phyloP scores from a whole-genome alignment of 2,888 invertebrate species.

The Podabrus alpinus region DNA sequence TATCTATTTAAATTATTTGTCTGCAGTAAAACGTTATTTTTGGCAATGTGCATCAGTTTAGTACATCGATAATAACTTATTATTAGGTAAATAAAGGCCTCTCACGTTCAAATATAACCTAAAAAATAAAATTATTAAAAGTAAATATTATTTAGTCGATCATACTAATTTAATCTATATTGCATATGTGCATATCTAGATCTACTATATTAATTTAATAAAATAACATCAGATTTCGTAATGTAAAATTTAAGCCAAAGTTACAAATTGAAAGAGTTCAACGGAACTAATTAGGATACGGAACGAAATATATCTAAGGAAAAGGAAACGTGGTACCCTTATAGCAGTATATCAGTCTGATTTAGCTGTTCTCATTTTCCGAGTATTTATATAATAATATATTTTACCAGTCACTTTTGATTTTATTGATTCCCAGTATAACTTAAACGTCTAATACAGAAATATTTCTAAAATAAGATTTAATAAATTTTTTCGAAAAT shows the following conservation, averaged over 20 bases:
- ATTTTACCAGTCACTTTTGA: neutral
- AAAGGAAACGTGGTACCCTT: constrained; percentile 33
- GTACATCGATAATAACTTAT: neutral
- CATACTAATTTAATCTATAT: neutral
- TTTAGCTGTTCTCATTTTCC: constrained; percentile 24
- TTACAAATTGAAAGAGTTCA: constrained; percentile 17
- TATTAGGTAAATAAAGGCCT: too few species aligned
- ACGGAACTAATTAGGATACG: constrained; percentile 35
- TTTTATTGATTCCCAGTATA: neutral
- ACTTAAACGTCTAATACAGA: too few species aligned
- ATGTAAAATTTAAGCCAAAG: constrained; percentile 9
- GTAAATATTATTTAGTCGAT: neutral
- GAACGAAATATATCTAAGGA: constrained; percentile 34
- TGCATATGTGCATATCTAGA: neutral
- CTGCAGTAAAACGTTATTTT: neutral
- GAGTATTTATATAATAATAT: constrained; percentile 11
- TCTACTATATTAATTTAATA: neutral
- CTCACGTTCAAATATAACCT: too few species aligned
- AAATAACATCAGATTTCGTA: constrained; percentile 5
- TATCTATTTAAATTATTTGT: too few species aligned
- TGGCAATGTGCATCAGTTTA: neutral
- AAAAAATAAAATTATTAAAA: neutral
- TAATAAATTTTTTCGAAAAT: neutral
- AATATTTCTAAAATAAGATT: neutral
- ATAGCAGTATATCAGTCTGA: constrained; percentile 33